These are phyloP conservation scores for Noctua pronuba DNA, from an alignment of 2,888 invertebrate species.

Conservation along the genomic window DNA sequence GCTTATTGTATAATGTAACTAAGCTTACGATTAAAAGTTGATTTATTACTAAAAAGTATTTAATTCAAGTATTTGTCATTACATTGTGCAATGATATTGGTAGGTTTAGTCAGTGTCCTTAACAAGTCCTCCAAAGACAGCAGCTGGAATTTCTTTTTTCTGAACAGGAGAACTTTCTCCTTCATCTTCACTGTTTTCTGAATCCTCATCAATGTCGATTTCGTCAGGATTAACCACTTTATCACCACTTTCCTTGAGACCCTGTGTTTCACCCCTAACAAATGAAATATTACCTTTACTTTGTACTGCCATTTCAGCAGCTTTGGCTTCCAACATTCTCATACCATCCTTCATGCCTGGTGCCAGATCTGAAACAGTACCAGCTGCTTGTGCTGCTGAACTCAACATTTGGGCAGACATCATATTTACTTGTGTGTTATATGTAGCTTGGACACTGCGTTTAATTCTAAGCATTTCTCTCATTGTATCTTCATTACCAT, in stretches of 20 bases:
- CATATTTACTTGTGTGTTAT: slow-evolving; percentile 99
- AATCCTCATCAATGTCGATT: slow-evolving; percentile 95
- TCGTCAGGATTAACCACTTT: slow-evolving; percentile 96
- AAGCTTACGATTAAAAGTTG: slow-evolving; percentile 80
- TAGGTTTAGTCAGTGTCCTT: slow-evolving; percentile 73
- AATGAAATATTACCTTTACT: slow-evolving; percentile 94
- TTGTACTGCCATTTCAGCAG: slow-evolving; percentile 92
- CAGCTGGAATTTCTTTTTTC: slow-evolving; percentile 96
- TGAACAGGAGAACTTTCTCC: slow-evolving; percentile 93
- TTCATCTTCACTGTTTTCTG: slow-evolving; percentile 91
- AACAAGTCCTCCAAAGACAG: slow-evolving; percentile 96
- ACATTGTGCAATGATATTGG: slow-evolving; percentile 33
- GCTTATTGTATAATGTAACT: slow-evolving; percentile 79
- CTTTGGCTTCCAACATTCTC: slow-evolving; percentile 96
- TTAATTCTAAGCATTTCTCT: slow-evolving; percentile 99
- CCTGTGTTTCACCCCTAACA: slow-evolving; percentile 96
- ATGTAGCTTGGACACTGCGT: slow-evolving; percentile 99
- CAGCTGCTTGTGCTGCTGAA: slow-evolving; percentile 92
- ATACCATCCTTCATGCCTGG: slow-evolving; percentile 96
- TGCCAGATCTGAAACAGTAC: slow-evolving; percentile 93
- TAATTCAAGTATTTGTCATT: slow-evolving; percentile 50
- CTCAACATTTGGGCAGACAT: slow-evolving; percentile 99
- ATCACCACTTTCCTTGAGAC: slow-evolving; percentile 91
- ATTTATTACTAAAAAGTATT: slow-evolving; percentile 73
- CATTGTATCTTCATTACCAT: slow-evolving; percentile 99